Base-by-base conservation (phyloP, 2,797 vertebrate species). In the Phoxinus dragarum region DNA sequence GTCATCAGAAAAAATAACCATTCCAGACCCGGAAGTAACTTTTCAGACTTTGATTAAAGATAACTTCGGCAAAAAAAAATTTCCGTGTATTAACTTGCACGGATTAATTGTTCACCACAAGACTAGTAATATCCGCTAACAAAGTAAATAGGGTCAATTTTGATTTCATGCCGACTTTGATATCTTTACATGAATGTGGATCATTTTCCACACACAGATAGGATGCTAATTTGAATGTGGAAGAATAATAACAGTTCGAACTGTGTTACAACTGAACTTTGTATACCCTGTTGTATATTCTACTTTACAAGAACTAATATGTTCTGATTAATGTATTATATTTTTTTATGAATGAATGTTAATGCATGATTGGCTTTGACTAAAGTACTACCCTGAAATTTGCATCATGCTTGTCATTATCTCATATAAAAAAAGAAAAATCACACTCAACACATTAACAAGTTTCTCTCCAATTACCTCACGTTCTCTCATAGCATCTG, bases 401-500 rank as follows among this genome's bases (percentile, higher is more conserved):
- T 80, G 8, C 5, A 40, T 38, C 49, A 56, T 27, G 23, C 8
- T 49, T 49, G 7, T 54, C 31, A 52, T 36, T 52, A n/a, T 49
- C 66, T 69, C 64, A 27, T n/a, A 44, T 71, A 17, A 81, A 49
- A 69, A 71, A 67, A 67, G 52, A 78, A 78, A 42, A 1, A 66
- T 36, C 44, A 38, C 31, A 74, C 12, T 21, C 56, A 34, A 68
- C 47, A 61, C 10, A 12, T 56, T 71, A 42, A 56, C 34, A 44
- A 19, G 27, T 83, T 83, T 19, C 73, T 79, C 6, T 71, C 78
- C 84, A 52, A 40, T 76, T 72, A 47, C 76, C 34, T 44, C 47
- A 61, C 0, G 1, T 64, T 81, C 47, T 71, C 21, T 84, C 49
- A 74, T 42, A 38, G 38, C 10, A 19, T n/a, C 23, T 49, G 5